These are phyloP conservation scores for Sepiola atlantica DNA, from an alignment of 2,888 invertebrate species.

Conservation along the genomic window DNA sequence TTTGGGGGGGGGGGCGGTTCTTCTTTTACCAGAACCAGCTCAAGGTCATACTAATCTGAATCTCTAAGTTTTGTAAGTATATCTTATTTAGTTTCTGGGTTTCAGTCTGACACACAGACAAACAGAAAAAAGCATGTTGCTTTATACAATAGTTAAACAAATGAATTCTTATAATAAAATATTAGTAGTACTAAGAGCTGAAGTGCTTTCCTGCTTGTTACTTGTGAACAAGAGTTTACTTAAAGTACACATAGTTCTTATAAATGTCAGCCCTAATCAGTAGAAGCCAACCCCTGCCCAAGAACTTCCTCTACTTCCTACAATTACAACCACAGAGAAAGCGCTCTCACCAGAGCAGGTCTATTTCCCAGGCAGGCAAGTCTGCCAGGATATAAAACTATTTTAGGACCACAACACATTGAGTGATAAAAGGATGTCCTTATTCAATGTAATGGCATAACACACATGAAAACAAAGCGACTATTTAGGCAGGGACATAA, in stretches of 20 bases:
- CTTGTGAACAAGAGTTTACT: not conserved
- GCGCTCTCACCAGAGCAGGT: not conserved
- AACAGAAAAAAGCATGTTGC: no score
- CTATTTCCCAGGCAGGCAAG: not conserved
- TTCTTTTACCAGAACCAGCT: no score
- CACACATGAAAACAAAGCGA: no score
- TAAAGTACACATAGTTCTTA: not conserved
- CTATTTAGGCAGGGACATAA: no score
- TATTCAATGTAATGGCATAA: not conserved
- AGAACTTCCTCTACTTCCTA: not conserved
- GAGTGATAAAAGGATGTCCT: not conserved
- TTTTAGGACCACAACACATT: not conserved
- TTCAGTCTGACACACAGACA: no score
- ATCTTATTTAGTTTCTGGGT: no score
- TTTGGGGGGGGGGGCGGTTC: no score
- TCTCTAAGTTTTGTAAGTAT: no score
- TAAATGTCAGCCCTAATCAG: not conserved
- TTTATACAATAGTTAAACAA: not conserved
- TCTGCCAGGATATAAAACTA: not conserved
- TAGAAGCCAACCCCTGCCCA: not conserved
- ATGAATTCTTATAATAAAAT: not conserved
- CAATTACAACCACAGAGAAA: not conserved
- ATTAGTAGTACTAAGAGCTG: not conserved
- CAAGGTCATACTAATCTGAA: no score
- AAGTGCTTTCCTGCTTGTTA: not conserved